Conservation (phyloP, 2,888 invertebrate genomes). For the Corbicula japonica region DNA sequence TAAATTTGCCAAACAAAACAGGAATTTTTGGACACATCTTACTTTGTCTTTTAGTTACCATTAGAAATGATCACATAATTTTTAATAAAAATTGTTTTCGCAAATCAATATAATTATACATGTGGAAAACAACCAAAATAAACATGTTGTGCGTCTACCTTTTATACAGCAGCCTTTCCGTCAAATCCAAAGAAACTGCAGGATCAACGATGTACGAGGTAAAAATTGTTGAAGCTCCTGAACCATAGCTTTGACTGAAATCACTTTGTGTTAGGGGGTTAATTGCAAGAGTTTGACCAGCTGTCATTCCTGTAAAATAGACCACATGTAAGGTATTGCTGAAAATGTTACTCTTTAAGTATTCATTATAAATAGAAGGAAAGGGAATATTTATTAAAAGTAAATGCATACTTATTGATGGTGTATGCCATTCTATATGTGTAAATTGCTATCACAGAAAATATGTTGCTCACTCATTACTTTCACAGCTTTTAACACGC, state of each 20-base stretch:
- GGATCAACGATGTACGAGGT: conserved; percentile 74
- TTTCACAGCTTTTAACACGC: too few relatives aligned
- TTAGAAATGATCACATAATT: not conserved
- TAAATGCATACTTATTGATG: not conserved
- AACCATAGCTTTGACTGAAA: conserved; percentile 64
- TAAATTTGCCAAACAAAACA: not conserved
- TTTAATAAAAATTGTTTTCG: not conserved
- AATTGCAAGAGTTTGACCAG: conserved; percentile 66
- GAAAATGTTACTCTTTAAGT: too few relatives aligned
- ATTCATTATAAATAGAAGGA: not conserved
- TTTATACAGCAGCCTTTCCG: conserved; percentile 63
- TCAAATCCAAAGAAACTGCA: conserved; percentile 49
- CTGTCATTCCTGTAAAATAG: conserved; percentile 65
- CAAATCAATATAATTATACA: not conserved
- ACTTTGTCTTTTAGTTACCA: not conserved
- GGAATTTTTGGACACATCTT: not conserved
- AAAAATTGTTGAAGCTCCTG: conserved; percentile 69
- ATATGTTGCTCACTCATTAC: too few relatives aligned
- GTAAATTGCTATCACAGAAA: too few relatives aligned
- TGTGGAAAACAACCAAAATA: not conserved
- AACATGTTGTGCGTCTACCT: conserved; percentile 49
- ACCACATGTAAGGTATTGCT: too few relatives aligned
- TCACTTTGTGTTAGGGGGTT: conserved; percentile 54
- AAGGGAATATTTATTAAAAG: not conserved
- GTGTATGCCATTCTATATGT: too few relatives aligned